Conservation (phyloP, 2,888 invertebrate species). For the Augochlorella aurata region DNA sequence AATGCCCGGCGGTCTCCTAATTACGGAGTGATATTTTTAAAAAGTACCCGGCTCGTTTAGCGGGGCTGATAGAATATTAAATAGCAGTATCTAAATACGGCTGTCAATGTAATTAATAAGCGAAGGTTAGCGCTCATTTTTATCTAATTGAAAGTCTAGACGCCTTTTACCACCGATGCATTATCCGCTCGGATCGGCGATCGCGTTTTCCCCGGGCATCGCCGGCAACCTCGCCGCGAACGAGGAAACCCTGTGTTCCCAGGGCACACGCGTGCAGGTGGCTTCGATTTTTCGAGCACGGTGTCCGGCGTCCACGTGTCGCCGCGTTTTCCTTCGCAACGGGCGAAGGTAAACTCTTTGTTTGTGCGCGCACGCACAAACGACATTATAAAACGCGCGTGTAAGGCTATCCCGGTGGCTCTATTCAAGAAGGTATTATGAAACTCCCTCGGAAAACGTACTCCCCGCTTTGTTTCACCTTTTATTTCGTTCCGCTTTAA, state of each 20-base stretch:
- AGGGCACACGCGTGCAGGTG: not conserved
- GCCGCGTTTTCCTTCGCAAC: slow-evolving; percentile 44
- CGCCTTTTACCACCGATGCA: not conserved
- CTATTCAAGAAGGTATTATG: slow-evolving; percentile 73
- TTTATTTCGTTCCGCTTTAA: slow-evolving; percentile 73
- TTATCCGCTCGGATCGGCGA: not conserved
- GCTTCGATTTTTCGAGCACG: slow-evolving; percentile 10
- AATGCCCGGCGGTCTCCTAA: not conserved
- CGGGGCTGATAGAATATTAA: not conserved
- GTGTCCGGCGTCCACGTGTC: slow-evolving; percentile 31
- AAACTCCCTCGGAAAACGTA: slow-evolving; percentile 70
- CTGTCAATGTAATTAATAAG: not conserved
- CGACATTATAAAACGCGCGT: slow-evolving; percentile 66
- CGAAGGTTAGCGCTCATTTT: not conserved
- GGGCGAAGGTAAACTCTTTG: slow-evolving; percentile 65
- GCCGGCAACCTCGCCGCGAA: not conserved
- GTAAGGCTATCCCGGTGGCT: slow-evolving; percentile 69
- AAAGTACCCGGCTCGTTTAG: not conserved
- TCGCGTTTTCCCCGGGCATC: not conserved
- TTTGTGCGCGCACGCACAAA: slow-evolving; percentile 60
- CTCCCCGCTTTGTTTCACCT: slow-evolving; percentile 68
- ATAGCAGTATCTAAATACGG: not conserved
- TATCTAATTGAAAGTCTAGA: slow-evolving; percentile 1
- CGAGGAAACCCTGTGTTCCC: not conserved
- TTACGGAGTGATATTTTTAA: not conserved